Evolutionary conservation across 92 coral and sea anemone genomes (phyloP), one percentile per base, ranked within the genome.

Genomic region (Epizoanthus stellaris): DNA sequence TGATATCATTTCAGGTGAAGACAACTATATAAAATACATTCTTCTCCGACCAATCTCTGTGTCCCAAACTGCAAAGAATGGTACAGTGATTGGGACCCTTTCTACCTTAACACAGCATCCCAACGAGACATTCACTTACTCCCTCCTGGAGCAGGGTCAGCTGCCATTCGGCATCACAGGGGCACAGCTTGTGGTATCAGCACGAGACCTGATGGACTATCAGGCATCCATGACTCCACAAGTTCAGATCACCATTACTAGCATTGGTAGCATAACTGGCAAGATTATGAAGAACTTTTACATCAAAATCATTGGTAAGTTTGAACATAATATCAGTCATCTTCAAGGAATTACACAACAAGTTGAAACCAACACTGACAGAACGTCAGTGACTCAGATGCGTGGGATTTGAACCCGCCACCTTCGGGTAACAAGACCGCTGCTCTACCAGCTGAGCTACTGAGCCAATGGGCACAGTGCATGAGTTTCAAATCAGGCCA

Each of bases 91-190:
- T 13, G 93, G 95, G 1, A 30, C 61, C 23, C 81, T 93, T 42
- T 68, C 85, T 4, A 89, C 97, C 53, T 43, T 70, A 11, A 85
- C 91, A 8, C 82, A 77, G 11, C 42, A 85, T 40, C 90, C 88
- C 5, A 70, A 82, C 1, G 97, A 93, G 70, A 79, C 91, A 11
- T 91, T 89, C 43, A 74, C 84, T 0, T 93, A 93, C 53, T 67
- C 42, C 17, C 88, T 93, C 4, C 25, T 81, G 14, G 86, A 91
- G 38, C 63, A 85, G 20, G 87, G 82, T 2, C 67, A 76, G 62
- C 19, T 89, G 25, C 97, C 97, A 4, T 93, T 93, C 81, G 73
- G 53, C 14, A 61, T 93, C 34, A 57, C 10, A 25, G 95, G 91
- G 13, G 77, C 92, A 69, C 79, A 87, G 75, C 86, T 93, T 59